Conservation (phyloP, 2,113 vertebrate genomes). For the Cricetomys ansorgei region DNA sequence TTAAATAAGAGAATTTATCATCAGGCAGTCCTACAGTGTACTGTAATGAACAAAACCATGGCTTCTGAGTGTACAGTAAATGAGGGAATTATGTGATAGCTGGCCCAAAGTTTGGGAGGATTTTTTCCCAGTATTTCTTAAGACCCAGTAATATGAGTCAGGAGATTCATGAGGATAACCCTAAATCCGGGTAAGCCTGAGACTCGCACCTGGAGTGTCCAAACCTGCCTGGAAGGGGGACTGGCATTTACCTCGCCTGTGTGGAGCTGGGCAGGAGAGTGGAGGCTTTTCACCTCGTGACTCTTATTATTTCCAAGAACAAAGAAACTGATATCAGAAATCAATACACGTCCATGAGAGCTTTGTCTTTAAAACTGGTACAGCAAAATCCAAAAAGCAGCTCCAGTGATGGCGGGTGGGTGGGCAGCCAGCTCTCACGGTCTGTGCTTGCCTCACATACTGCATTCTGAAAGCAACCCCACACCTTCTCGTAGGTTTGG, state of each 20-base stretch:
- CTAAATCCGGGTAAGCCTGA: neutral
- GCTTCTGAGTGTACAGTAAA: neutral
- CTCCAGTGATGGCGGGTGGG: neutral
- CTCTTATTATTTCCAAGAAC: neutral
- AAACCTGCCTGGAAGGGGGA: neutral
- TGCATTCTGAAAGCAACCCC: constrained; percentile 76
- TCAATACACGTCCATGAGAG: neutral
- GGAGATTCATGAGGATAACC: constrained; percentile 43
- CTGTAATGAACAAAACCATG: neutral
- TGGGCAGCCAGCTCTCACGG: constrained; percentile 47
- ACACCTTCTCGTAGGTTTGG: constrained; percentile 64
- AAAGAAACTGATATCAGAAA: constrained; percentile 47
- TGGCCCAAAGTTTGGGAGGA: neutral
- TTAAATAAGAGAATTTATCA: neutral
- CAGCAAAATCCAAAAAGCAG: constrained; percentile 47
- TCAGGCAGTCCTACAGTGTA: neutral
- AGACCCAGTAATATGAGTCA: constrained; percentile 45
- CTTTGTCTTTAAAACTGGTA: constrained; percentile 46
- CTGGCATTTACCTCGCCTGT: neutral
- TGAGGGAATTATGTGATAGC: neutral
- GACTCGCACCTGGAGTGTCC: neutral
- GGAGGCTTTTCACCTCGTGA: neutral
- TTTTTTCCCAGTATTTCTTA: constrained; percentile 39
- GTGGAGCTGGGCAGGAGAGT: neutral
- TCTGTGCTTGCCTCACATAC: neutral